Evolutionary conservation across 1,140 invertebrate species (phyloP).

Genomic region (Heliconius eleuchia): DNA sequence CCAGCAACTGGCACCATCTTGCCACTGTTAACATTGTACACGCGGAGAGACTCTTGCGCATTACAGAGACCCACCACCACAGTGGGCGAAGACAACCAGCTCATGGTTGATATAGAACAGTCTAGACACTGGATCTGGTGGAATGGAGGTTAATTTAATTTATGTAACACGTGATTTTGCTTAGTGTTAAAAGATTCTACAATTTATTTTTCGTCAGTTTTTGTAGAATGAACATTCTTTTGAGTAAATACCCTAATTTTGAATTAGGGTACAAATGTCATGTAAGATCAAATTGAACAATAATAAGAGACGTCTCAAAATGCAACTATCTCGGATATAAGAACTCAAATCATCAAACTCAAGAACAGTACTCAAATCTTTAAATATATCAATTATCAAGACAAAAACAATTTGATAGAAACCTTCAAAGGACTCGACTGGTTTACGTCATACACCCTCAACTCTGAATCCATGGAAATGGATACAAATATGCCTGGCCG

Average conservation of each 20-base stretch:
- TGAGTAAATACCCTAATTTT: no score
- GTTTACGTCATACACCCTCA: slow-evolving; percentile 61
- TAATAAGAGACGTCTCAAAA: no score
- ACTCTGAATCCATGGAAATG: slow-evolving; percentile 64
- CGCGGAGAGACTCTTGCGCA: slow-evolving; percentile 40
- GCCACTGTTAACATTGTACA: slow-evolving; percentile 52
- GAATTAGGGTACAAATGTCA: no score
- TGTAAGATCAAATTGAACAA: no score
- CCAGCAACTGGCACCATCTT: slow-evolving; percentile 47
- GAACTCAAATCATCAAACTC: no score
- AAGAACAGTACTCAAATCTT: no score
- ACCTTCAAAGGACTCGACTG: slow-evolving; percentile 63
- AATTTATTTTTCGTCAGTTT: no score
- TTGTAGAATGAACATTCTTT: no score
- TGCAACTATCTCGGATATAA: no score
- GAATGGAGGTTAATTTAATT: background rate
- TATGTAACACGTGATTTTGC: no score
- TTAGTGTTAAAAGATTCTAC: no score
- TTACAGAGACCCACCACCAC: slow-evolving; percentile 49
- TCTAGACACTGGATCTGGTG: slow-evolving; percentile 57
- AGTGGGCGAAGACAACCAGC: slow-evolving; percentile 52
- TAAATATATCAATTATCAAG: background rate
- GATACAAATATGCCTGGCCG: slow-evolving; percentile 60
- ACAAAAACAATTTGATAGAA: background rate
- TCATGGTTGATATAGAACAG: slow-evolving; percentile 51